Evolutionary conservation across 1,140 invertebrate genomes (phyloP).

Genomic region (Scylla paramamosain): DNA sequence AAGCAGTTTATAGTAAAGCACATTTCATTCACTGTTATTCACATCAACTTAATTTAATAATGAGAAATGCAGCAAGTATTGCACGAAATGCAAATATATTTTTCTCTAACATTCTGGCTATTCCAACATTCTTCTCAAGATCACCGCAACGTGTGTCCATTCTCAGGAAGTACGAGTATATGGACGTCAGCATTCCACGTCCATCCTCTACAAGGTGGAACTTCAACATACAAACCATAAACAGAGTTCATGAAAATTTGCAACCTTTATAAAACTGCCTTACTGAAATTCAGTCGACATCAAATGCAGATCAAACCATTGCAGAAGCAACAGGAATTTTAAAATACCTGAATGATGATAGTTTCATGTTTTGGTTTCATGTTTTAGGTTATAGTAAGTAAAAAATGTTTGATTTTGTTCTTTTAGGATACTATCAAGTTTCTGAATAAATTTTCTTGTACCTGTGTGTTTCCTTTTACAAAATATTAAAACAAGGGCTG

Average conservation of each 20-base stretch:
- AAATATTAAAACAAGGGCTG: no score
- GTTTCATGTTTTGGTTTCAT: slow-evolving; percentile 67
- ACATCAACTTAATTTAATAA: slow-evolving; percentile 79
- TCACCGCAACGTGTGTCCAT: slow-evolving; percentile 61
- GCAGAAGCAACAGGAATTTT: slow-evolving; percentile 67
- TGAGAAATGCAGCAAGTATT: slow-evolving; percentile 78
- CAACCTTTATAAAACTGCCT: slow-evolving; percentile 64
- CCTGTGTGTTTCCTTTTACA: not conserved
- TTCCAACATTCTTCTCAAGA: slow-evolving; percentile 68
- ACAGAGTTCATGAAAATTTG: slow-evolving; percentile 73
- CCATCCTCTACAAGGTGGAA: slow-evolving; percentile 60
- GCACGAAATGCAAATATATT: slow-evolving; percentile 68
- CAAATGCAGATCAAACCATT: slow-evolving; percentile 64
- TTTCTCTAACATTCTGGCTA: slow-evolving; percentile 66
- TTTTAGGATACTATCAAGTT: no score
- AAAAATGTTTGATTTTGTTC: no score
- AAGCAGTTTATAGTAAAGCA: slow-evolving; percentile 78
- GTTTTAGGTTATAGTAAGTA: no score
- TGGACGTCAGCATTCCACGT: slow-evolving; percentile 41
- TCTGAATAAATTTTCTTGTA: no score
- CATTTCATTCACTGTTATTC: slow-evolving; percentile 80
- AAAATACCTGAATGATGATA: slow-evolving; percentile 57
- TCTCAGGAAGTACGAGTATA: slow-evolving; percentile 40
- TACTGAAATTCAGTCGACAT: slow-evolving; percentile 71
- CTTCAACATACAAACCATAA: slow-evolving; percentile 66